Conservation (phyloP, 2,888 invertebrate species). For the Caenorhabditis becei region DNA sequence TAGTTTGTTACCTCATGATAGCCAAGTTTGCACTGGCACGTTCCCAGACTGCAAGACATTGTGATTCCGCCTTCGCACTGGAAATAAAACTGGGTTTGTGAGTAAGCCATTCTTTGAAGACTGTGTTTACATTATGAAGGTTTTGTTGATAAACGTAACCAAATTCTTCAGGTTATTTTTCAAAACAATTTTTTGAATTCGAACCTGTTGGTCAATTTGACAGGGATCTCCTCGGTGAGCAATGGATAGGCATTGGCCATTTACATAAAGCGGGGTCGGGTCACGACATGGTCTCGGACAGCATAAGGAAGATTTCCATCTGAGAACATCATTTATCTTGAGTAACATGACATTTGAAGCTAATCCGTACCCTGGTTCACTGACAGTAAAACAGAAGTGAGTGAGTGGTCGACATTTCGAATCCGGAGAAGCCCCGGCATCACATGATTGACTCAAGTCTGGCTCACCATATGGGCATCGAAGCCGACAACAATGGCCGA, state of each 20-base stretch:
- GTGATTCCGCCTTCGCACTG: conserved; percentile 81
- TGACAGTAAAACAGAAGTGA: conserved; percentile 80
- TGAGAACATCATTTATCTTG: conserved; percentile 21
- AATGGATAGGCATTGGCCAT: conserved; percentile 80
- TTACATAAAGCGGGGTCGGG: conserved; percentile 81
- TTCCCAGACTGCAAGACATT: conserved; percentile 77
- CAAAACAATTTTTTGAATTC: background rate
- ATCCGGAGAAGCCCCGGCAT: conserved; percentile 79
- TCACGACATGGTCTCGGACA: conserved; percentile 81
- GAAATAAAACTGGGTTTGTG: too few relatives aligned
- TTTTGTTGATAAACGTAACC: too few relatives aligned
- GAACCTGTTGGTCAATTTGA: conserved; percentile 79
- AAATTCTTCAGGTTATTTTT: background rate
- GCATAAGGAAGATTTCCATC: conserved; percentile 80
- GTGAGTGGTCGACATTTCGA: conserved; percentile 80
- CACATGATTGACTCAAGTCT: conserved; percentile 81
- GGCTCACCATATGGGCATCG: conserved; percentile 82
- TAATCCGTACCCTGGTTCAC: conserved; percentile 67
- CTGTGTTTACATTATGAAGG: too few relatives aligned
- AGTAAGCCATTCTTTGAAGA: too few relatives aligned
- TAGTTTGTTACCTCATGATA: conserved; percentile 71
- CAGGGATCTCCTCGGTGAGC: conserved; percentile 81
- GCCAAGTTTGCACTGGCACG: conserved; percentile 79
- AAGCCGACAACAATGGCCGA: conserved; percentile 81
- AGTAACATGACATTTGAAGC: background rate